phyloP scores from a whole-genome alignment of 1,140 invertebrate species.

The Argopecten irradians region DNA sequence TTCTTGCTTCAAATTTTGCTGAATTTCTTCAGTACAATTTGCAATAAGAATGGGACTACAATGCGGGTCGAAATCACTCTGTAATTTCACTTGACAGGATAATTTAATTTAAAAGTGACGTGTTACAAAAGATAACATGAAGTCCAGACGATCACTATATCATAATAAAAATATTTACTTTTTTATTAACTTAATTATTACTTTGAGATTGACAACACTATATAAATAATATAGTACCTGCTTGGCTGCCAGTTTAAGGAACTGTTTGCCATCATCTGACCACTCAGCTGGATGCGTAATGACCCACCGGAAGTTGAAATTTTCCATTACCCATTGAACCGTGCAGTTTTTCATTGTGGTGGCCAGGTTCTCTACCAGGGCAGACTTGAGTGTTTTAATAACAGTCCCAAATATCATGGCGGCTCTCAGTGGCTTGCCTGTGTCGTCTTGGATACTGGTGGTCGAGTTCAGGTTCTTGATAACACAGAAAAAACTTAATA shows the following conservation, averaged over 20 bases:
- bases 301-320: constrained; percentile 46
- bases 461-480: constrained; percentile 36
- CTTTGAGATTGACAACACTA: background rate
- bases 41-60: too few relatives aligned
- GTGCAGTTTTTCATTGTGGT: constrained; percentile 34
- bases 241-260: constrained; percentile 44
- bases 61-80: too few relatives aligned
- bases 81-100: too few relatives aligned
- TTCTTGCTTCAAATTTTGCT: too few relatives aligned
- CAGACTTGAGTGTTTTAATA: constrained; percentile 34
- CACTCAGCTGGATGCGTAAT: constrained; percentile 43
- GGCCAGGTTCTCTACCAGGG: constrained; percentile 40
- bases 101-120: too few relatives aligned
- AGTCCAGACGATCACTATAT: too few relatives aligned
- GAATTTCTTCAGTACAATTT: too few relatives aligned
- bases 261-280: constrained; percentile 41
- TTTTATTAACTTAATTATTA: too few relatives aligned
- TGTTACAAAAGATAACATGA: too few relatives aligned
- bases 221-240: constrained; percentile 32
- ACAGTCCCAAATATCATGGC: constrained; percentile 38
- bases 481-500: background rate
- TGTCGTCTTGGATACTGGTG: constrained; percentile 44
- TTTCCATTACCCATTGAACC: constrained; percentile 41
- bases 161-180: too few relatives aligned
- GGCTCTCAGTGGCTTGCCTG: constrained; percentile 39